phyloP scores from a whole-genome alignment of 64 coral and sea anemone species.

The Astreopora myriophthalma region DNA sequence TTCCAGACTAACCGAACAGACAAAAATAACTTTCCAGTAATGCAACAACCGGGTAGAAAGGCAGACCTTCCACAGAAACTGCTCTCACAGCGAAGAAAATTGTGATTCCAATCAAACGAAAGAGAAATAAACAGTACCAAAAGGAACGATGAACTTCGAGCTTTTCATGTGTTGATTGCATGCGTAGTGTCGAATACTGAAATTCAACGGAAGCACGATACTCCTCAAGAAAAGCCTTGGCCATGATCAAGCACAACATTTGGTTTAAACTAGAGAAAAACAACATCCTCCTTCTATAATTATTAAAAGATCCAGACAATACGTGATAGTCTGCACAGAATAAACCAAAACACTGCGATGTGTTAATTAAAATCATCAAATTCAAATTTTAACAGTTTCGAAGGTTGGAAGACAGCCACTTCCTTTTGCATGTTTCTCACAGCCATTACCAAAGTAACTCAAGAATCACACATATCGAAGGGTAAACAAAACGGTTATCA shows the following conservation, averaged over 20 bases:
- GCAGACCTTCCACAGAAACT: not conserved
- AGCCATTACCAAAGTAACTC: too few species aligned
- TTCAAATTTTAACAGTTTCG: not conserved
- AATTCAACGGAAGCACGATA: too few species aligned
- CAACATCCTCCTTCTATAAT: not conserved
- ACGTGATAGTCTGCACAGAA: not conserved
- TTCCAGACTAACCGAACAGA: not conserved
- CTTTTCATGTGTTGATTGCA: too few species aligned
- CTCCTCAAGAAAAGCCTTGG: too few species aligned
- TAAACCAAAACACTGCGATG: not conserved
- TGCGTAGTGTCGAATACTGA: too few species aligned
- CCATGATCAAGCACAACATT: not conserved
- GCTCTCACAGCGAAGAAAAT: not conserved
- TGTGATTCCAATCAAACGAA: not conserved
- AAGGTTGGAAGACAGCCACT: not conserved
- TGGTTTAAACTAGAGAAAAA: not conserved
- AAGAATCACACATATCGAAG: not conserved
- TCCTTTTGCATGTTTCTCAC: not conserved
- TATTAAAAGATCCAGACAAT: not conserved
- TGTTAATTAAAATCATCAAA: not conserved
- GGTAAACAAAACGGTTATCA: not conserved
- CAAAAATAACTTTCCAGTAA: not conserved
- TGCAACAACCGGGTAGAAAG: not conserved
- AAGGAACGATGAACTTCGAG: not conserved
- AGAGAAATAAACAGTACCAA: not conserved